Percentiles rank a stretch among this genome's conserved stretches.
Evolutionary conservation across 1,140 invertebrate species (phyloP).

Genomic region (Zaprionus kolodkinae): DNA sequence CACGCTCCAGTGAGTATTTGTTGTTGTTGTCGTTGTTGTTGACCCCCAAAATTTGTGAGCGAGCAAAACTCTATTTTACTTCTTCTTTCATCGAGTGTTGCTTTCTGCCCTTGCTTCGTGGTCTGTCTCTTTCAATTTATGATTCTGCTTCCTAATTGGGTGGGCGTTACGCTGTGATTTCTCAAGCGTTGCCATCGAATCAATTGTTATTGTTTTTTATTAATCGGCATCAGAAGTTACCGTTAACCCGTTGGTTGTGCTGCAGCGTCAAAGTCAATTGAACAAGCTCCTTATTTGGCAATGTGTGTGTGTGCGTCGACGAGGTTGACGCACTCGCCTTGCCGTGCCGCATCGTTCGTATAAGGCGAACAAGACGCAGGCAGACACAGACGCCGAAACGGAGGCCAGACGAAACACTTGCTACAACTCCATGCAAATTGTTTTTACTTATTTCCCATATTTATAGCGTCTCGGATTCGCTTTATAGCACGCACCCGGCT

Average conservation of each 20-base stretch:
- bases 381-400: neutral
- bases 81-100: constrained; percentile 25
- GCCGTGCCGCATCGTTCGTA: constrained; percentile 23
- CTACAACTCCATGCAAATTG: constrained; percentile 43
- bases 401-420: constrained; percentile 54
- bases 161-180: constrained; percentile 74
- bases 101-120: constrained; percentile 33
- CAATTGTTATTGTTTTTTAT: constrained; percentile 65
- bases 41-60: constrained; percentile 68
- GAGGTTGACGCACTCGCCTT: constrained; percentile 69
- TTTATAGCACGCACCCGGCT: constrained; percentile 1
- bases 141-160: constrained; percentile 71
- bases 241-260: constrained; percentile 50
- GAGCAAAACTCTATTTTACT: constrained; percentile 40
- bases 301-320: constrained; percentile 24
- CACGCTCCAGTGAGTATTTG: constrained; percentile 35
- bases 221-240: constrained; percentile 70
- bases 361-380: constrained; percentile 4
- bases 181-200: constrained; percentile 55
- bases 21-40: constrained; percentile 41
- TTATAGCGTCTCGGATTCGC: constrained; percentile 21
- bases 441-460: constrained; percentile 22
- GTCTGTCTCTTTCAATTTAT: constrained; percentile 21
- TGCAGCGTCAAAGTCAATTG: constrained; percentile 47
- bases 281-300: constrained; percentile 38